A percentile compares a stretch with the other conserved stretches of the same genome.
These are phyloP conservation scores for Dendrolimus houi DNA, from an alignment of 2,888 invertebrate species.

Conservation along the genomic window DNA sequence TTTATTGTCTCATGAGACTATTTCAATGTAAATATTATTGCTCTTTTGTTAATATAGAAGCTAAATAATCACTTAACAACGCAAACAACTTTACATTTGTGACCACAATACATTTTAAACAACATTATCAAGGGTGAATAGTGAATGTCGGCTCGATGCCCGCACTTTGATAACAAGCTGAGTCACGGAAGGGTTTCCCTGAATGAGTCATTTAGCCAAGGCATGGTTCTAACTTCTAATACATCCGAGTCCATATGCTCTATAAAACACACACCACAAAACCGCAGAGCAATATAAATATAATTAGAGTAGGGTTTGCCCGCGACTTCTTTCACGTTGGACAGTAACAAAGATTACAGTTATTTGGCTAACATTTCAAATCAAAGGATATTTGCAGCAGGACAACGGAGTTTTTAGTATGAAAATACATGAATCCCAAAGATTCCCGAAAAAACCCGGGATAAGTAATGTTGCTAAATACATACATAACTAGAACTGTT, in stretches of 20 bases:
- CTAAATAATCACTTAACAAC: neutral
- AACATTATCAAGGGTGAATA: slow-evolving; percentile 20
- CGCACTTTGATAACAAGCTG: slow-evolving; percentile 54
- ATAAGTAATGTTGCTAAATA: too few species aligned
- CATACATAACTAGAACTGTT: too few species aligned
- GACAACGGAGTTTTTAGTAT: too few species aligned
- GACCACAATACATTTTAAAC: slow-evolving; percentile 31
- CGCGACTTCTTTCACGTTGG: too few species aligned
- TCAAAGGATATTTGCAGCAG: too few species aligned
- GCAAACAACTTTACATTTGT: slow-evolving; percentile 24
- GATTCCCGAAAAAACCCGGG: too few species aligned
- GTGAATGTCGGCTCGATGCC: slow-evolving; percentile 41
- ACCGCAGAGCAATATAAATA: neutral
- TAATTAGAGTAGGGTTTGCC: too few species aligned
- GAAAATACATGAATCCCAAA: too few species aligned
- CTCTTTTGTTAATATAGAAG: slow-evolving; percentile 1
- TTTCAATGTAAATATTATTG: slow-evolving; percentile 1
- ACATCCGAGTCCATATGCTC: neutral
- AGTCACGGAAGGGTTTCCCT: slow-evolving; percentile 74
- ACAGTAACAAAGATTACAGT: too few species aligned
- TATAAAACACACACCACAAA: neutral
- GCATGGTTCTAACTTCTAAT: neutral
- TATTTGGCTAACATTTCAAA: too few species aligned
- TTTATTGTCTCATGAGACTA: slow-evolving; percentile 2
- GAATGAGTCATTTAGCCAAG: slow-evolving; percentile 45